Base-by-base conservation (phyloP, 2,888 invertebrate species). In the Corbicula japonica region DNA sequence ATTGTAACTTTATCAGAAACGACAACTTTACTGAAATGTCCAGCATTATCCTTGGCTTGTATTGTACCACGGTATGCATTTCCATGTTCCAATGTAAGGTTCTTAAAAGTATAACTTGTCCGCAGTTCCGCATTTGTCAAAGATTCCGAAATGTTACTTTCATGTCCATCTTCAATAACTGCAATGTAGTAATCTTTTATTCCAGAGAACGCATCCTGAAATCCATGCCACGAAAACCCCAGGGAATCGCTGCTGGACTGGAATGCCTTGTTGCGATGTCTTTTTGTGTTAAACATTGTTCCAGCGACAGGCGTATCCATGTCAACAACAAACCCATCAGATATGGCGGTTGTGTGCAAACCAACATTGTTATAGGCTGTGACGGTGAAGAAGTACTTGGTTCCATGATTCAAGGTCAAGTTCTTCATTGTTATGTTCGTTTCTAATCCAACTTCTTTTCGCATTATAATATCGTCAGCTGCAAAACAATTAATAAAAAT, bases 281-380 rank as follows among this genome's bases (percentile, higher is more conserved):
- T 38, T 12, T 58, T 50, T 18, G 85, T 83, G 18, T 79, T 85
- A 52, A 76, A 85, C 1, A 83, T 82, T 18, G 78, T 65, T 1
- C 85, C 85, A 15, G 56, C 41, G 21, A 65, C 35, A 10, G 85
- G 85, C 12, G 26, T 71, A 18, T 69, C 73, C 44, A 60, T 68
- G 54, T 85, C 85, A 10, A 83, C 48, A 4, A 78, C 5, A 44
- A 85, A 74, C 5, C 85, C 85, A 44, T 85, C 83, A 21, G 85
- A 85, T 12, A 54, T 60, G 2, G 79, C 8, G 18, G 65, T 56
- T 15, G 81, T 76, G 15, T 78, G 76, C 10, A 81, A 60, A 3
- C 83, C 85, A n/a, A 83, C 66, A 1, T 30, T 54, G 38, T 86
- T 86, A 8, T 70, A 63, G 10, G 86, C 85, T 26, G 58, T 71